Percentiles rank a stretch among this genome's conserved stretches.
Evolutionary conservation across 2,888 invertebrate species (phyloP).

Genomic region (Tholera decimalis): DNA sequence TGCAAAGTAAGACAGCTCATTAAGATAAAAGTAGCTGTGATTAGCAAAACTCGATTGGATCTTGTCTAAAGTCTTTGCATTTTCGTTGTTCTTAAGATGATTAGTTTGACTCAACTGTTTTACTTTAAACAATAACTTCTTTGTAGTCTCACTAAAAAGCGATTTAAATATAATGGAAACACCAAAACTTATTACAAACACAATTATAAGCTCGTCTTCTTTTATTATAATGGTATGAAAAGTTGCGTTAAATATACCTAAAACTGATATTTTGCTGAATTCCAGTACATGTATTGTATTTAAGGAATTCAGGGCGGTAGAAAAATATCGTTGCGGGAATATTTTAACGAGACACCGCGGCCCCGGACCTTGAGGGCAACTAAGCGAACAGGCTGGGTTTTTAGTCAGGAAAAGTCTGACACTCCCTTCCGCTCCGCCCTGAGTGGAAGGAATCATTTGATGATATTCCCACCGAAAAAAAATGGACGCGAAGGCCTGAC

Average conservation of each 20-base stretch:
- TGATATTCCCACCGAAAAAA: no score
- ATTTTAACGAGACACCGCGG: no score
- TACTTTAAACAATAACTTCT: neutral
- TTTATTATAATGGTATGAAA: neutral
- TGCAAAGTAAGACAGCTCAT: slow-evolving; percentile 36
- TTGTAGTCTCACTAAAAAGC: neutral
- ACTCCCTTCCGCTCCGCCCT: no score
- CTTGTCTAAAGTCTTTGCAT: neutral
- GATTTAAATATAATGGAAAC: neutral
- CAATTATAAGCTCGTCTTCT: neutral
- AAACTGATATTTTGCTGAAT: no score
- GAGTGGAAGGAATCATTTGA: no score
- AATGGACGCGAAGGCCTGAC: no score
- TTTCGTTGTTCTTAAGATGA: neutral
- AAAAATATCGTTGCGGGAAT: no score
- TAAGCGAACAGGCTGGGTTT: no score
- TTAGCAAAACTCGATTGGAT: slow-evolving; percentile 9
- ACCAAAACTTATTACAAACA: neutral
- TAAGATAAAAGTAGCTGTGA: slow-evolving; percentile 24
- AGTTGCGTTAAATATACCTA: neutral
- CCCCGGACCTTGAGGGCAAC: no score
- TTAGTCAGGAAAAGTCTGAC: no score
- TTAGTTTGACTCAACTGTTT: neutral
- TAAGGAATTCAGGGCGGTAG: no score
- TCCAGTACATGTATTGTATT: no score